phyloP scores from a whole-genome alignment of 2,888 invertebrate genomes.

The Aphodius granarius region DNA sequence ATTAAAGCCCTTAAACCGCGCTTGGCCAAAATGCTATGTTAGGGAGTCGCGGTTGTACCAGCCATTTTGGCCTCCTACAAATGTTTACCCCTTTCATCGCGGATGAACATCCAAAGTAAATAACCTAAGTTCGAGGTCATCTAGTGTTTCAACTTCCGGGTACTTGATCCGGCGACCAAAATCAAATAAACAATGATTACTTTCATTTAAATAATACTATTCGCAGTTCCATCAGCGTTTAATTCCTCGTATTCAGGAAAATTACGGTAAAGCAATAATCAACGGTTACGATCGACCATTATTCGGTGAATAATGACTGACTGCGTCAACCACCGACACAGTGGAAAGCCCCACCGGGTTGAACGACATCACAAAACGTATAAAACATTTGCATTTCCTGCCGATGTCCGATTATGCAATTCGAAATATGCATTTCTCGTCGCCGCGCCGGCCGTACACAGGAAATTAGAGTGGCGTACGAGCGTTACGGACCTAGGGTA shows the following conservation, averaged over 20 bases:
- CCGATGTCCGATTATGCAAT: slow-evolving; percentile 6
- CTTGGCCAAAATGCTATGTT: no score
- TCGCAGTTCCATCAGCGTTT: neutral
- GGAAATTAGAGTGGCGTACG: neutral
- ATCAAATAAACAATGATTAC: no score
- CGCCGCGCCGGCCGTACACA: neutral
- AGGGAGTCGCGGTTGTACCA: no score
- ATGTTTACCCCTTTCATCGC: no score
- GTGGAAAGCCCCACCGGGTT: neutral
- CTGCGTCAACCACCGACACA: neutral
- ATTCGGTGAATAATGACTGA: neutral
- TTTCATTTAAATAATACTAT: no score
- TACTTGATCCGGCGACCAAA: no score
- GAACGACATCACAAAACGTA: slow-evolving; percentile 6
- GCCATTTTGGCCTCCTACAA: no score
- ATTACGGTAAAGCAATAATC: neutral
- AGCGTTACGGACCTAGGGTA: neutral
- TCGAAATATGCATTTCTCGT: slow-evolving; percentile 8
- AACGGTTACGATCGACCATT: neutral
- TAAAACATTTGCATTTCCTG: slow-evolving; percentile 12
- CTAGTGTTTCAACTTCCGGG: no score
- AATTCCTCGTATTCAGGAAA: neutral
- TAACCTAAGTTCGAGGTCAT: no score
- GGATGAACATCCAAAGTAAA: no score
- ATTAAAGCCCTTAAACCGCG: no score